Base-by-base conservation (phyloP, 2,888 invertebrate genomes). In the Holacanthella duospinosa region DNA sequence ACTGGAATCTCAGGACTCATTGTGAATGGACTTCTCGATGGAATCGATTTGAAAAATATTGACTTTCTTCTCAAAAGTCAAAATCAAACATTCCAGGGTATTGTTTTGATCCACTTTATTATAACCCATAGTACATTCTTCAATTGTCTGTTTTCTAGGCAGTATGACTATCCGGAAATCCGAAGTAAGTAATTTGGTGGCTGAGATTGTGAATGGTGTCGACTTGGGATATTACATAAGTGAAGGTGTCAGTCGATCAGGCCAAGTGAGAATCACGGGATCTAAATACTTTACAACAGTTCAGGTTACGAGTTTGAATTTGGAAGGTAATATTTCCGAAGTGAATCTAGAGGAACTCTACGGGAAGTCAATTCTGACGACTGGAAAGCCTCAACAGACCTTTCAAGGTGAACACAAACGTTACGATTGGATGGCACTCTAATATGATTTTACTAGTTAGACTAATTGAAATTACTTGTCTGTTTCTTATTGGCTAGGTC, bases 51-150 rank as follows among this genome's bases (percentile, higher is more conserved):
- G n/a, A 27, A 28, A 1, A 25, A 66, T 2, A 62, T 66, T 3
- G 55, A 60, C 1, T 69, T 68, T 55, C 24, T 71, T 1, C 59
- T 68, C 0, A 29, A 26, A 1, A 21, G 44, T 12, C 62, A 64
- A 21, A 66, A 68, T 55, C 71, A 71, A 44, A 64, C 65, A 1
- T 71, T 71, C 29, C 26, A 58, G 27, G 66, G 71, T 66, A 56
- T 28, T 1, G 24, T 57, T 29, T 26, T 4, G 4, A 12, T 16
- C 4, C 4, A 53, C 26, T 26, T 26, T 26, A 55, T 16, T 27
- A 55, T 55, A 6, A 25, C 9, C n/a, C 55, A n/a, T 44, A 62
- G 26, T 26, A 24, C 29, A 57, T 43, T 43, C 3, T 26, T 55
- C 26, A 6, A 9, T 6, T 58, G 19, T 58, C 29, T 58, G 6